Evolutionary conservation across 2,888 invertebrate species (phyloP).

Genomic region (Drosophila limbata): DNA sequence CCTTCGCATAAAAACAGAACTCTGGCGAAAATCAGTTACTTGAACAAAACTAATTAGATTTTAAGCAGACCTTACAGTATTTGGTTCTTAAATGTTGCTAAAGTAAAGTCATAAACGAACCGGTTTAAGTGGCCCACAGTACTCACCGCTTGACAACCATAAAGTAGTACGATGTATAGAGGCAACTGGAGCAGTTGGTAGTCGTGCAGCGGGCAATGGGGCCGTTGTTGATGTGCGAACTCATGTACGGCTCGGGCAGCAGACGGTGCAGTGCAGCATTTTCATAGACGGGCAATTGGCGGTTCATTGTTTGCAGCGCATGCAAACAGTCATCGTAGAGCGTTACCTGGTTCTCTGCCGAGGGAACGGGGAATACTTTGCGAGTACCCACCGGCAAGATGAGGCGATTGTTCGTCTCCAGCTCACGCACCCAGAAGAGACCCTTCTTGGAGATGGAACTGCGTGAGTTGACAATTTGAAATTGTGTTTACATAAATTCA

Average conservation of each 20-base stretch:
- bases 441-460: constrained; percentile 62
- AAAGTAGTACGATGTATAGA: constrained; percentile 84
- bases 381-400: constrained; percentile 83
- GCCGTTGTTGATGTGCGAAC: constrained; percentile 82
- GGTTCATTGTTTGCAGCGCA: constrained; percentile 76
- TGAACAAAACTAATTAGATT: too few species aligned
- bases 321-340: constrained; percentile 83
- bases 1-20: too few species aligned
- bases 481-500: background rate
- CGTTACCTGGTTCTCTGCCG: constrained; percentile 79
- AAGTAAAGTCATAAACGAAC: constrained; percentile 4
- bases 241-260: constrained; percentile 82
- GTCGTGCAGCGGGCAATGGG: constrained; percentile 83
- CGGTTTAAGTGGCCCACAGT: background rate
- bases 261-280: constrained; percentile 69
- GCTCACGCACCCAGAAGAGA: constrained; percentile 82
- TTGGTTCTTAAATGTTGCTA: background rate
- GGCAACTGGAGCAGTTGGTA: constrained; percentile 77
- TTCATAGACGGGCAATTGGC: constrained; percentile 77
- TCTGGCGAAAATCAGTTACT: too few species aligned
- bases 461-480: background rate
- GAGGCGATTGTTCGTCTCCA: constrained; percentile 78
- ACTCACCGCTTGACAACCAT: constrained; percentile 84
- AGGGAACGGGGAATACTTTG: constrained; percentile 76
- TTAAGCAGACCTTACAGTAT: background rate